Conservation (phyloP, 2,888 invertebrate genomes). For the Euclidia mi region DNA sequence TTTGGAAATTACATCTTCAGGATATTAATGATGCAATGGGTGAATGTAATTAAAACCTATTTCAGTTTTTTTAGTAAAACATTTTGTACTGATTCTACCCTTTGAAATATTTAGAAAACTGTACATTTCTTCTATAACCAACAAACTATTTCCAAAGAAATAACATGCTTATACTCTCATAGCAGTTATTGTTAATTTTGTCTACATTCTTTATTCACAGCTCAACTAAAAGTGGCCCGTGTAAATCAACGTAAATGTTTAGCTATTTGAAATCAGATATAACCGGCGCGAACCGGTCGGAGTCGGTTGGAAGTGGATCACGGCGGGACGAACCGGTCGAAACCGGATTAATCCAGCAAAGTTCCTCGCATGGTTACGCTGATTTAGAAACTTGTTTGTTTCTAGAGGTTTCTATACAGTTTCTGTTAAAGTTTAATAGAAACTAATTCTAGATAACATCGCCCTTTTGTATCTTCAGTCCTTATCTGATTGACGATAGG, state of each 20-base stretch:
- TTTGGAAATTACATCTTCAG: no score
- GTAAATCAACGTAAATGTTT: constrained; percentile 58
- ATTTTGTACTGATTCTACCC: no score
- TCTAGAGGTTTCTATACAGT: constrained; percentile 67
- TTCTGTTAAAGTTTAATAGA: constrained; percentile 64
- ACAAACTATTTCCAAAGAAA: no score
- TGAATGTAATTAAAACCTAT: no score
- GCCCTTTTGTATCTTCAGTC: constrained; percentile 54
- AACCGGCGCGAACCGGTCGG: constrained; percentile 53
- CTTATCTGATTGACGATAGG: constrained; percentile 50
- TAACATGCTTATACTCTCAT: no score
- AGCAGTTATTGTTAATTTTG: no score
- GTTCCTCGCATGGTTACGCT: constrained; percentile 85
- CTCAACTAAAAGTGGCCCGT: constrained; percentile 8
- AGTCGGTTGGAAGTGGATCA: constrained; percentile 67
- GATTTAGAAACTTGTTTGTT: constrained; percentile 88
- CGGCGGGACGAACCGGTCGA: constrained; percentile 74
- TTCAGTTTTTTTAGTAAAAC: no score
- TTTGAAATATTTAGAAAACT: no score
- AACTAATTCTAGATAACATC: constrained; percentile 72
- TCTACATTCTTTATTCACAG: no score
- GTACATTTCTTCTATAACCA: no score
- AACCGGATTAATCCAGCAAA: constrained; percentile 83
- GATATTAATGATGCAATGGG: no score
- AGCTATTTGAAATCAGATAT: constrained; percentile 83